phyloP scores from a whole-genome alignment of 1,140 invertebrate species.

The Venustaconcha ellipsiformis region DNA sequence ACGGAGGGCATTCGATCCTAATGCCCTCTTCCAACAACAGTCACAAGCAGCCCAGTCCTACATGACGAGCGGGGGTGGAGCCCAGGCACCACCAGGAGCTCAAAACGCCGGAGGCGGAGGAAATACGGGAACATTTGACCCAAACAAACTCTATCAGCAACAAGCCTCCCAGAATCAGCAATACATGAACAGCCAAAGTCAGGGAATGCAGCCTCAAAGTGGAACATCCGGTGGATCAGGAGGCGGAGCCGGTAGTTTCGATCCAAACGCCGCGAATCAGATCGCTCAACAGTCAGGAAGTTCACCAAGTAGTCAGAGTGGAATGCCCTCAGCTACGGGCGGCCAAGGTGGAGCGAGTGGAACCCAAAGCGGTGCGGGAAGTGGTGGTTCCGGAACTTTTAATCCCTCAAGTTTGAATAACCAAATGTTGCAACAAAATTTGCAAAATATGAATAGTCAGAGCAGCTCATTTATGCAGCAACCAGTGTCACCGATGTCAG shows the following conservation, averaged over 20 bases:
- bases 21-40: conserved; percentile 18
- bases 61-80: conserved; percentile 13
- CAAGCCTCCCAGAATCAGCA: background rate
- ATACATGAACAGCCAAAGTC: too few relatives aligned
- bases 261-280: conserved; percentile 7
- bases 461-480: too few relatives aligned
- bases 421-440: too few relatives aligned
- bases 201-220: too few relatives aligned
- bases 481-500: background rate
- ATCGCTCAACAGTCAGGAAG: background rate
- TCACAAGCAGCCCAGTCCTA: conserved; percentile 13
- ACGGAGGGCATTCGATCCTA: conserved; percentile 13
- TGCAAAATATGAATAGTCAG: too few relatives aligned
- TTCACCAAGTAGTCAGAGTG: background rate
- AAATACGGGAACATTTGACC: conserved; percentile 2
- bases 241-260: background rate
- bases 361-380: conserved; percentile 1
- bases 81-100: conserved; percentile 8
- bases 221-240: background rate
- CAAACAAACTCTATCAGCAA: background rate
- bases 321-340: background rate
- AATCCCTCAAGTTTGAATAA: too few relatives aligned
- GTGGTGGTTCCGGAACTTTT: background rate
- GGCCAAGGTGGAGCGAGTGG: background rate
- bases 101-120: background rate